These are phyloP conservation scores for Trachelus stipa DNA, from an alignment of 2,888 invertebrate species.

Conservation along the genomic window DNA sequence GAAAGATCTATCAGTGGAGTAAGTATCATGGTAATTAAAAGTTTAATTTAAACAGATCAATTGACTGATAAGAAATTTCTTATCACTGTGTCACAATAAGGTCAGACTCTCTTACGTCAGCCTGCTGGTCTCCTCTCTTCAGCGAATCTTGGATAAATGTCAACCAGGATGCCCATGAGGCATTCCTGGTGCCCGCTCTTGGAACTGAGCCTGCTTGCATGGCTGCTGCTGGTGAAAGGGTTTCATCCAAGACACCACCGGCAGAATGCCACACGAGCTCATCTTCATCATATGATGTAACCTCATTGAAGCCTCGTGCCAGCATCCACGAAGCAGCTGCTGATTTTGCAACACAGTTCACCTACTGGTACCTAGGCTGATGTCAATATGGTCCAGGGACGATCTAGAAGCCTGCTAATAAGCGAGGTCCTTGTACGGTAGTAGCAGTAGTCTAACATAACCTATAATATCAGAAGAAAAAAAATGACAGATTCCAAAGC, in stretches of 20 bases:
- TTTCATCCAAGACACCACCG: neutral
- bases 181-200: constrained; percentile 36
- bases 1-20: neutral
- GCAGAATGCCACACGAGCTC: constrained; percentile 1
- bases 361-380: neutral
- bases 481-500: neutral
- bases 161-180: constrained; percentile 34
- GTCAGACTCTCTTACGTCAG: neutral
- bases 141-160: constrained; percentile 38
- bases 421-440: neutral
- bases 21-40: neutral
- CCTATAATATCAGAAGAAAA: neutral
- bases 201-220: constrained; percentile 11
- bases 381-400: neutral
- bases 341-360: neutral
- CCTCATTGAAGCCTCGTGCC: constrained; percentile 4
- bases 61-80: neutral
- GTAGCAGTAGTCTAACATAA: neutral
- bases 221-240: constrained; percentile 1
- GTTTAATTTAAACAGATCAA: neutral
- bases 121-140: neutral
- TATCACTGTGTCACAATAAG: neutral
- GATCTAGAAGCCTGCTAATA: neutral
- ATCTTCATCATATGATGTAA: neutral
- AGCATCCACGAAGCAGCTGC: neutral